These are phyloP conservation scores for Apis cerana DNA, from an alignment of 1,140 invertebrate species.

Conservation along the genomic window DNA sequence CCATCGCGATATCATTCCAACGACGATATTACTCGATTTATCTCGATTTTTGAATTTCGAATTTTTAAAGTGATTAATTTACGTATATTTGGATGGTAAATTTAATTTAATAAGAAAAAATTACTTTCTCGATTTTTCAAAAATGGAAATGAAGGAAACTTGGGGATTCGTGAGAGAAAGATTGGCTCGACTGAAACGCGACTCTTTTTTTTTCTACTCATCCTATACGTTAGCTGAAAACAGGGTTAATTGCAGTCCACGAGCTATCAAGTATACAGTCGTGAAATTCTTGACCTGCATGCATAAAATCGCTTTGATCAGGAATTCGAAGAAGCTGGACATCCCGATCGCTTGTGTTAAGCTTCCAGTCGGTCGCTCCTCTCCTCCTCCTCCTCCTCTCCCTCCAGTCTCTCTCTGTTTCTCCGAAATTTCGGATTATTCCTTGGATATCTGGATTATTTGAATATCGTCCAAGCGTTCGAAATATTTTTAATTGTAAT, in stretches of 20 bases:
- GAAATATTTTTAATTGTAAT: neutral
- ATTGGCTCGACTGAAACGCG: no score
- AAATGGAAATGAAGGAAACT: neutral
- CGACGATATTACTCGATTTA: no score
- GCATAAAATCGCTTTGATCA: slow-evolving; percentile 37
- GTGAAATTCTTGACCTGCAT: slow-evolving; percentile 38
- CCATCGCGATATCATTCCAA: no score
- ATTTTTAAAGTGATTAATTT: no score
- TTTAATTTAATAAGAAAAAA: no score
- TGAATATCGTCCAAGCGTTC: neutral
- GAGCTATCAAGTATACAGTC: slow-evolving; percentile 31
- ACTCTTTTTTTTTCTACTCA: no score
- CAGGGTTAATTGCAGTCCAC: slow-evolving; percentile 33
- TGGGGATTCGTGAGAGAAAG: neutral
- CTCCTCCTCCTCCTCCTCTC: neutral
- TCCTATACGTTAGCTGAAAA: neutral
- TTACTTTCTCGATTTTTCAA: no score
- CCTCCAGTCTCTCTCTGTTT: neutral
- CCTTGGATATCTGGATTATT: neutral
- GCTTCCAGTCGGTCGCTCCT: neutral
- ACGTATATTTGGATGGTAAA: no score
- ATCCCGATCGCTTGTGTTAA: neutral
- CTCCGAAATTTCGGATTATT: neutral
- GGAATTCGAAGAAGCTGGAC: slow-evolving; percentile 33
- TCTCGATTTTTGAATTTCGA: no score